Percentiles rank a stretch among this genome's conserved stretches.
Evolutionary conservation across 2,888 invertebrate species (phyloP).

Genomic region (Dioctria rufipes): DNA sequence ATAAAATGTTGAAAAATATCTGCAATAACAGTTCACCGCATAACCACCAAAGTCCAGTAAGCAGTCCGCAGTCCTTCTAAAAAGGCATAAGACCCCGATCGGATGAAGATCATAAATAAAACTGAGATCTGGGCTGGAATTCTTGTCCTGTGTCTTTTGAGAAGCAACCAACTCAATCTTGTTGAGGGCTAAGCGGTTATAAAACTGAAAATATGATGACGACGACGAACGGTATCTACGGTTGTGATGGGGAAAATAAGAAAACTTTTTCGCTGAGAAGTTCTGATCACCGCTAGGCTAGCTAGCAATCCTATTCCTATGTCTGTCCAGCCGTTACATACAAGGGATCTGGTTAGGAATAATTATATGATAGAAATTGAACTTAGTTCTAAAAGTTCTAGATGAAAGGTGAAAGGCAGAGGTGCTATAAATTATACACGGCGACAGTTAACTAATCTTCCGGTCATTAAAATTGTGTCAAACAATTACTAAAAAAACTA

Average conservation of each 20-base stretch:
- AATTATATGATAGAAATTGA: not conserved
- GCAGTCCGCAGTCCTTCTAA: not conserved
- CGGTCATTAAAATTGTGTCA: constrained; percentile 10
- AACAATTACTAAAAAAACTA: constrained; percentile 4
- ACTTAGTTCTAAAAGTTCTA: not conserved
- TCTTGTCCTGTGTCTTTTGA: not conserved
- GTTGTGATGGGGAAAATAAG: not conserved
- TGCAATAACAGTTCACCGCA: constrained; percentile 48
- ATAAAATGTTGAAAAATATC: constrained; percentile 52
- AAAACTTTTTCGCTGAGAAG: too few species aligned
- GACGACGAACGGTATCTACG: constrained; percentile 14
- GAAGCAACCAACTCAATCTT: constrained; percentile 4
- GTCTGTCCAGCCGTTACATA: not conserved
- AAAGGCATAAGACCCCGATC: constrained; percentile 40
- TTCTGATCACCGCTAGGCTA: too few species aligned
- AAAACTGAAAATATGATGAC: constrained; percentile 42
- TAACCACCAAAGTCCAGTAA: not conserved
- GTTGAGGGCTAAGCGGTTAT: constrained; percentile 26
- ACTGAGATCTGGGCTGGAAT: too few species aligned
- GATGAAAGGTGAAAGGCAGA: constrained; percentile 5
- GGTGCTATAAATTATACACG: not conserved
- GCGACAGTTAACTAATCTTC: constrained; percentile 4
- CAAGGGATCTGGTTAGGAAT: not conserved
- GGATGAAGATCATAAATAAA: constrained; percentile 41
- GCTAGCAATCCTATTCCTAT: too few species aligned